Base-by-base conservation (phyloP, 1,140 invertebrate genomes). In the Drosophila repleta region DNA sequence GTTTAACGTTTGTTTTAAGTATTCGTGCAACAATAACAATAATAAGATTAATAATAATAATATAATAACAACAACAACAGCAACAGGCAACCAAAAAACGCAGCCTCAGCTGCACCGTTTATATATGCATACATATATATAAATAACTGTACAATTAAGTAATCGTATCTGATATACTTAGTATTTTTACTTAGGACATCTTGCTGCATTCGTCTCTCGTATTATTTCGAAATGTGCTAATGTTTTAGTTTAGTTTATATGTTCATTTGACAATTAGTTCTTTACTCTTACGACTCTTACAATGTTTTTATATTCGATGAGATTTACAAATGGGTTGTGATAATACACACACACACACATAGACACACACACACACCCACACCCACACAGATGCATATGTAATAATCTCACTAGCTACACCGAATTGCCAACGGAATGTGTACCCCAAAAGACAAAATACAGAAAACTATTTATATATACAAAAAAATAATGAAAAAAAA, bases 1-100 rank as follows among this genome's bases (percentile, higher is more conserved):
- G 74, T 78, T 84, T 76, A 79, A 60, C 24, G 77, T 84, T 82
- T 82, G 71, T 73, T 76, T 84, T 85, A 87, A 87, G 83, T 87
- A 87, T 55, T 61, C n/a, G 17, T 20, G 29, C 62, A 48, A 46
- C 51, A 56, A 62, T 17, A 43, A 15, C 6, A 6, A 43, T 15
- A 17, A 43, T 17, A 41, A 6, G 0, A 29, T 8, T 5, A n/a
- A n/a, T 17, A 41, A 41, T 18, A 70, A 62, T n/a, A 37, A 41
- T 20, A 39, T 20, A 39, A 45, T 1, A 51, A 63, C 17, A 51
- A 56, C 37, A 53, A 39, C 35, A 53, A 63, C 66, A 43, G 46
- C 18, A 67, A 67, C 63, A 53, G 70, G 70, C 70, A 74, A 76
- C 74, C 74, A 80, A 76, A 84, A 87, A 81, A 35, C 45, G 82